Conservation (phyloP, 2,113 vertebrate genomes). For the Tachycineta bicolor region DNA sequence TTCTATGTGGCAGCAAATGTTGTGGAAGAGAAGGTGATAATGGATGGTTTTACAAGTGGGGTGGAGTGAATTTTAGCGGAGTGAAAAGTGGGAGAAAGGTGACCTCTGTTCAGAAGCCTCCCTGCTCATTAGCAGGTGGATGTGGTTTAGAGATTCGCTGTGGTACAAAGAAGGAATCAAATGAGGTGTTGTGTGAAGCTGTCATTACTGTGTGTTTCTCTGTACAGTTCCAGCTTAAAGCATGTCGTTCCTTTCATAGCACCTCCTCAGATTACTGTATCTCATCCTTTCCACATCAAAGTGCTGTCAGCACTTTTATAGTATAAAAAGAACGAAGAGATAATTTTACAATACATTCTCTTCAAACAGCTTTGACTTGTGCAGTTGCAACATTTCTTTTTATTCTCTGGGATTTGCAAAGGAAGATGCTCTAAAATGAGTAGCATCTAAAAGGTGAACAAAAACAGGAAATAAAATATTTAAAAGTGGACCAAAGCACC, state of each 20-base stretch:
- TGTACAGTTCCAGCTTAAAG: conserved; percentile 7
- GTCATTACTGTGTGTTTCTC: background rate
- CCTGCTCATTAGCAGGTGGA: conserved; percentile 38
- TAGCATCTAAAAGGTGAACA: background rate
- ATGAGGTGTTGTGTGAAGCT: conserved; percentile 18
- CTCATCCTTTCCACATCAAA: conserved; percentile 50
- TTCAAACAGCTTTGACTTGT: conserved; percentile 27
- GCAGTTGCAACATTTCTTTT: conserved; percentile 18
- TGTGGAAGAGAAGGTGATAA: background rate
- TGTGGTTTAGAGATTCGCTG: background rate
- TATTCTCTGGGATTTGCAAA: background rate
- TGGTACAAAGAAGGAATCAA: background rate
- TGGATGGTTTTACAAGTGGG: background rate
- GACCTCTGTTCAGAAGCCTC: conserved; percentile 18
- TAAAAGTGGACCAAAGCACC: background rate
- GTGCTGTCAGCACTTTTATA: background rate
- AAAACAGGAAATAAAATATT: background rate
- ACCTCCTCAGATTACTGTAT: conserved; percentile 21
- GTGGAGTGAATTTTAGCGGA: background rate
- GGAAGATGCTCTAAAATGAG: background rate
- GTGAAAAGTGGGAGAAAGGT: background rate
- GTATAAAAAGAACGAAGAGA: background rate
- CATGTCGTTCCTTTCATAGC: conserved; percentile 1
- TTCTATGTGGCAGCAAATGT: background rate
- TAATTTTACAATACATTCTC: conserved; percentile 42